A percentile compares a stretch with the other conserved stretches of the same genome.
These are phyloP conservation scores for Onchidella celtica DNA, from an alignment of 2,888 invertebrate genomes.

Conservation along the genomic window DNA sequence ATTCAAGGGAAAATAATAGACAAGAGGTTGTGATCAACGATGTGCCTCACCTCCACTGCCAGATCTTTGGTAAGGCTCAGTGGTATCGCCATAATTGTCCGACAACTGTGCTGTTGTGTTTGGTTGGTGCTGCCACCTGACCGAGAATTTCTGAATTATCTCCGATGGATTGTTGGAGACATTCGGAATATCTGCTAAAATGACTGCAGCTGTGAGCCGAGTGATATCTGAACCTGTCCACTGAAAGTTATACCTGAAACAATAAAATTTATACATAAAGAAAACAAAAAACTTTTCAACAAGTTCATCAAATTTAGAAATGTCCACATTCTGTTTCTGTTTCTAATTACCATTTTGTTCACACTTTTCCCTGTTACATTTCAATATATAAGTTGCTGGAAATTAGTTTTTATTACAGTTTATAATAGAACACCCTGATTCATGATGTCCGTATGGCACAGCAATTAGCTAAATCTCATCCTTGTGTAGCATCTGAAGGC, in stretches of 20 bases:
- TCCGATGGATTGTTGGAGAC: constrained; percentile 32
- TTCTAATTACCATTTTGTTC: too few species aligned
- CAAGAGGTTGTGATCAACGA: too few species aligned
- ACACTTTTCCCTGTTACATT: neutral
- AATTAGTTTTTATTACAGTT: too few species aligned
- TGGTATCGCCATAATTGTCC: constrained; percentile 60
- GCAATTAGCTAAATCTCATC: too few species aligned
- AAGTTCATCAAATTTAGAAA: too few species aligned
- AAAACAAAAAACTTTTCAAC: constrained; percentile 11
- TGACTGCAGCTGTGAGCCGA: constrained; percentile 66
- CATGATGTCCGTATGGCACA: too few species aligned
- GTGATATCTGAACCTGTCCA: constrained; percentile 69
- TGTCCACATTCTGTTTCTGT: too few species aligned
- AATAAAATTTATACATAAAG: neutral
- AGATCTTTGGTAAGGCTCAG: constrained; percentile 62
- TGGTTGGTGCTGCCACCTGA: constrained; percentile 61
- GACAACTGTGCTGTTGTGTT: constrained; percentile 50
- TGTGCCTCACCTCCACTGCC: constrained; percentile 71
- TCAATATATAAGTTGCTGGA: neutral
- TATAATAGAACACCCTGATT: too few species aligned
- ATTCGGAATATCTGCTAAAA: constrained; percentile 63
- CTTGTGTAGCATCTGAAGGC: too few species aligned
- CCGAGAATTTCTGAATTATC: constrained; percentile 69
- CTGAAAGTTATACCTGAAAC: constrained; percentile 66
- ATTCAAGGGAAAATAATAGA: too few species aligned